Evolutionary conservation across 2,888 invertebrate genomes (phyloP), one percentile per base, ranked within the genome.

Genomic region (Saturnia japonica): DNA sequence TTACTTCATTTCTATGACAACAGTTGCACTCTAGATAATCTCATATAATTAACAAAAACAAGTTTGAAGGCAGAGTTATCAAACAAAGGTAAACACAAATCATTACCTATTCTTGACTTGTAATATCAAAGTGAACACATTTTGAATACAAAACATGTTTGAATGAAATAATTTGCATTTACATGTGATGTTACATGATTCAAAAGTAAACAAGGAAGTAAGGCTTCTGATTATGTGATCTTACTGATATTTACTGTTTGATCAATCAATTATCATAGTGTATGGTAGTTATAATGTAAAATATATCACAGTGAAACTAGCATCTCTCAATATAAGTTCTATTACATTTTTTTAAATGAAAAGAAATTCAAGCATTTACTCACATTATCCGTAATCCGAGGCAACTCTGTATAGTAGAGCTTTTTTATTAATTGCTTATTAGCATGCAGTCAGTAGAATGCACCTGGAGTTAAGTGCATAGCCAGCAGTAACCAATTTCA

Each of bases 61-160:
- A 45, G 34, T 45, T n/a, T 16, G 16, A 66, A 67, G 0, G 4
- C 11, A 9, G 1, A 25, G 25, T 25, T 57, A 11, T 25, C 0
- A 25, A 54, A 42, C 64, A 66, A 70, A 25, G 42, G 42, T 40
- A 19, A 28, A 25, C 19, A 40, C 45, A 70, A 70, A 40, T 74
- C 34, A 76, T 80, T 71, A 75, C 64, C 69, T 74, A 84, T 84
- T 77, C 81, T 73, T 68, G 67, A 71, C 74, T 76, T 77, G 80
- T 80, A 75, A 76, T 77, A 78, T 80, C 79, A 78, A 80, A 78
- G 74, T 78, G 76, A 64, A 77, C 77, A 74, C 74, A 75, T 74
- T 76, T 71, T 28, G 77, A 80, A 84, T 82, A 80, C 75, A 71
- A 77, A 82, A 70, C 77, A 72, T 47, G 22, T 62, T 51, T 43